Base-by-base conservation (phyloP, 2,113 vertebrate species). In the Gavia stellata region DNA sequence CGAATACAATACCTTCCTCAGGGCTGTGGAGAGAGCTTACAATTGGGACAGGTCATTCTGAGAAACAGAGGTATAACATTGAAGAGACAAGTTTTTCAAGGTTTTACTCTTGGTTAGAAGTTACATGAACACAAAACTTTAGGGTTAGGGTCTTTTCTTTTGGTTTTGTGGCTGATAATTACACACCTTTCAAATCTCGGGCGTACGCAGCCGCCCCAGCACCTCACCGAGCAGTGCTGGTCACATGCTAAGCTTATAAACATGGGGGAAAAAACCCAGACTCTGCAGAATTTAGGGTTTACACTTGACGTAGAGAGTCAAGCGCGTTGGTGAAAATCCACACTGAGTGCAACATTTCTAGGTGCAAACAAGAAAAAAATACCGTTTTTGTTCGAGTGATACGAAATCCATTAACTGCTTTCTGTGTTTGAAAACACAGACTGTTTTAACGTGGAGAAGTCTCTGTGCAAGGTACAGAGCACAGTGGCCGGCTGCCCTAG, bases 11-110 rank as follows among this genome's bases (percentile, higher is more conserved):
- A 97, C 98, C 97, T 97, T 98, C 93, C 93, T 98, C 97, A 98
- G 97, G 96, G 98, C 97, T 97, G 97, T 80, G 96, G 97, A 98
- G 96, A 97, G 98, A 98, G 97, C 98, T 97, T 96, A 96, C 92
- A 92, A 66, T 93, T 8, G 92, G 90, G 91, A 92, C 34, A 38
- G 94, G 89, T 96, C 83, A 72, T 97, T 96, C 93, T 79, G 87
- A 97, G 94, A 97, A 96, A 97, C 83, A 75, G 77, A 67, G 90
- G 65, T 81, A 55, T 88, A 92, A 97, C 94, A 94, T 26, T 75
- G 53, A 73, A 82, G 52, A 87, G 88, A 96, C 25, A 58, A 45
- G 36, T 17, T 23, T 73, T 82, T 49, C 31, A 50, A 80, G 81
- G 81, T 66, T 67, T 86, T 45, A 81, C 91, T 89, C 89, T 79